Conservation (phyloP, 2,113 vertebrate species). For the Athene cunicularia region DNA sequence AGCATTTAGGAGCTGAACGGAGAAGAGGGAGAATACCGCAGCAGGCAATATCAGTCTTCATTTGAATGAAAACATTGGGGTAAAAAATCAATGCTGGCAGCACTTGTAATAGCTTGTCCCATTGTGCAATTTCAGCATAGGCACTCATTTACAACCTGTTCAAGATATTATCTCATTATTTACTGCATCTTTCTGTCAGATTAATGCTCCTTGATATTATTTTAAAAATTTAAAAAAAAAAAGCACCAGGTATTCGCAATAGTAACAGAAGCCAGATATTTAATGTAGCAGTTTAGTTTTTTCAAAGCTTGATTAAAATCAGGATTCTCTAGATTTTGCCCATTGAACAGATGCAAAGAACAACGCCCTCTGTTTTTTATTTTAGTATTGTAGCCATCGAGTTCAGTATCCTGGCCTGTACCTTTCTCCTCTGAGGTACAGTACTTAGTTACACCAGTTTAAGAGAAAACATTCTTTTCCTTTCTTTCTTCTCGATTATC, state of each 20-base stretch:
- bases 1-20: not conserved
- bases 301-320: not conserved
- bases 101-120: not conserved
- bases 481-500: not conserved
- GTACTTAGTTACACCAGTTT: not conserved
- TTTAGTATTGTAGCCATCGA: not conserved
- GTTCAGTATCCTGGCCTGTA: not conserved
- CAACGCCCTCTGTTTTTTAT: not conserved
- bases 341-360: not conserved
- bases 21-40: not conserved
- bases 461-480: not conserved
- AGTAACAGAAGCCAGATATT: not conserved
- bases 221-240: not conserved
- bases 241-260: not conserved
- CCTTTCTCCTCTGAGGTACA: not conserved
- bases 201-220: not conserved
- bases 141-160: not conserved
- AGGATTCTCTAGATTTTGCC: not conserved
- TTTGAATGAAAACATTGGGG: not conserved
- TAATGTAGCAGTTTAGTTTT: not conserved
- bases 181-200: not conserved
- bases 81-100: not conserved
- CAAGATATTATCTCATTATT: not conserved
- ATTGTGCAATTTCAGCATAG: not conserved
- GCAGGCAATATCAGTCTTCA: not conserved